Base-by-base conservation (phyloP, 2,888 invertebrate genomes). In the Drosophila kambysellisi region DNA sequence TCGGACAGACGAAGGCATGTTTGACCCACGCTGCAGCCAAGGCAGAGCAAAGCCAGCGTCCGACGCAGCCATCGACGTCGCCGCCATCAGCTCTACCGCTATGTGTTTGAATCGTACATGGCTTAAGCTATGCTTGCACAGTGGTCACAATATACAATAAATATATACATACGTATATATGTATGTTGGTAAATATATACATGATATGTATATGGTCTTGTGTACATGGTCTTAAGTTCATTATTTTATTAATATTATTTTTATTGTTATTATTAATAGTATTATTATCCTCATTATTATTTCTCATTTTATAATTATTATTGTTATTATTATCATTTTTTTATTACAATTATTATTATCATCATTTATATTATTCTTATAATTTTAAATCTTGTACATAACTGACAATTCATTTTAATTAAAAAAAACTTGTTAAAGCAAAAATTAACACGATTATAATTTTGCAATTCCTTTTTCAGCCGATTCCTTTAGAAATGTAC, bases 81-180 rank as follows among this genome's bases (percentile, higher is more conserved):
- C 33, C 68, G 78, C 68, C 68, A 57, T 61, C 74, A 77, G 79
- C 84, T 75, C 79, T 72, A 83, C 63, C 74, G 76, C 53, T 76
- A 75, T 81, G 69, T 75, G 67, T 53, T 66, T 70, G 54, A 63
- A 74, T 62, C 65, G 59, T 82, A 82, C 70, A 88, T 82, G 71
- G 70, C 89, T 89, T 89, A 89, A 88, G 84, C 85, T 84, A 76
- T 62, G 60, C 65, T 82, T 59, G 70, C 66, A 84, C 89, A 57
- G 82, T 89, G 89, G 84, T 57, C 7, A 4, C 1, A 11, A 11
- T 8, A 12, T 20, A 8, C 1, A 11, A n/a, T n/a, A 41, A 2
- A 5, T 41, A 41, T 41, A 35, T 33, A 33, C 30, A 52, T 46
- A 15, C 2, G 9, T n/a, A 41, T 25, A 46, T 32, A 53, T 33